Evolutionary conservation across 2,888 invertebrate species (phyloP), one percentile per base, ranked within the genome.

Genomic region (Ochropleura leucogaster): DNA sequence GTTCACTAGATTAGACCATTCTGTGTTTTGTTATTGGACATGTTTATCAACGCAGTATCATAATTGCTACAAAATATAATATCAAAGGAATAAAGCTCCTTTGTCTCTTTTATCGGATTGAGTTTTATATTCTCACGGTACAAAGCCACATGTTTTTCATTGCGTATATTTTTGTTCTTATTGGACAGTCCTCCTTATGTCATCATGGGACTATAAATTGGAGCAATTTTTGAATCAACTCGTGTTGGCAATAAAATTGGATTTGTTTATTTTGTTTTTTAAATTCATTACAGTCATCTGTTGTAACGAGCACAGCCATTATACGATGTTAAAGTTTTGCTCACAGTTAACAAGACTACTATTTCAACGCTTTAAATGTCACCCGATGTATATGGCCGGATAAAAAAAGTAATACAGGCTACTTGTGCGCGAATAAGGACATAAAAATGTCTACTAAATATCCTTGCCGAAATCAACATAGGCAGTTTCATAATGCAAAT

Each of bases 61-160:
- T 81, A 72, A 79, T 80, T 79, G 74, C 69, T 73, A 83, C 63
- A 85, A 80, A 87, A 85, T 79, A 83, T 82, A 87, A 84, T 80
- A 81, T 83, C 69, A 79, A 79, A 73, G 77, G 85, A 90, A 91
- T 90, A 89, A 86, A 85, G 87, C 83, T 87, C 84, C 91, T 91
- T 92, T 93, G 92, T 93, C 84, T 91, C 88, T 92, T 91, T 91
- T 92, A 92, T 93, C 91, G 88, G 85, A 92, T 91, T 92, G 89
- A 87, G 85, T 91, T 93, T 92, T 91, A 93, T 91, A 92, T 96
- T 96, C 96, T 95, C 96, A 96, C 96, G 96, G 92, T 91, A 89
- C 86, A 82, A 82, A 79, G 90, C 95, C 96, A 96, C 93, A 96
- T 96, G 96, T 95, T 95, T 93, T 93, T 93, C 93, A 93, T 91